These are phyloP conservation scores for Meliscaeva auricollis DNA, from an alignment of 2,888 invertebrate genomes.

Conservation along the genomic window DNA sequence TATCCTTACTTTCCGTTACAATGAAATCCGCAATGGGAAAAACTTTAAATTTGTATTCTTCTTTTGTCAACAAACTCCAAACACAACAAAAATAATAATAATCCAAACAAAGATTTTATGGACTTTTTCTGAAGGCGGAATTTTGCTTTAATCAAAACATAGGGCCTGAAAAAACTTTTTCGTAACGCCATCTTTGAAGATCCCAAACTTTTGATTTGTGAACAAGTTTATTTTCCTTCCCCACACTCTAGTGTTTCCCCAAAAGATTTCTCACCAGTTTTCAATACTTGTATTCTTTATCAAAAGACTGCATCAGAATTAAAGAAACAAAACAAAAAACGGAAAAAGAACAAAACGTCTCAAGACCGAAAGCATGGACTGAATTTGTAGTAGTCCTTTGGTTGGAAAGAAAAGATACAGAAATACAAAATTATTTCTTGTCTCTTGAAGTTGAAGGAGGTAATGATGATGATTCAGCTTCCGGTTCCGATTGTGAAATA, in stretches of 20 bases:
- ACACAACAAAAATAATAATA: constrained; percentile 42
- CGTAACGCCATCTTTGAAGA: constrained; percentile 41
- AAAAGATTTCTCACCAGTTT: constrained; percentile 36
- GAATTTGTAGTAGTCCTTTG: neutral
- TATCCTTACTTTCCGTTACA: constrained; percentile 13
- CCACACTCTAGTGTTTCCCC: neutral
- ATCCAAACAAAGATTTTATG: constrained; percentile 38
- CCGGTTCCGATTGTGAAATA: constrained; percentile 74
- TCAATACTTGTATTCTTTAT: constrained; percentile 42
- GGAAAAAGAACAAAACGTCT: constrained; percentile 41
- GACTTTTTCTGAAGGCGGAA: constrained; percentile 50
- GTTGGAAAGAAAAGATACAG: neutral
- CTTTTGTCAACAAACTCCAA: constrained; percentile 35
- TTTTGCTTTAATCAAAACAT: constrained; percentile 66
- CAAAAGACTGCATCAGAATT: constrained; percentile 52
- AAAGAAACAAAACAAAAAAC: neutral
- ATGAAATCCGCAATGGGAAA: constrained; percentile 36
- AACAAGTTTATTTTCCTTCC: constrained; percentile 57
- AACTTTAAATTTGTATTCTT: constrained; percentile 26
- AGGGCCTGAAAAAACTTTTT: constrained; percentile 50
- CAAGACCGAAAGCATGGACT: constrained; percentile 7
- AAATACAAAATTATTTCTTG: constrained; percentile 33
- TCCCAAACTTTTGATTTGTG: constrained; percentile 57
- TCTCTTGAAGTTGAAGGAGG: constrained; percentile 46
- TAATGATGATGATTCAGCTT: constrained; percentile 57